A percentile compares a stretch with the other conserved stretches of the same genome.
Conservation (phyloP, 1,140 invertebrate species). For the Aphelenchoides avenae region DNA sequence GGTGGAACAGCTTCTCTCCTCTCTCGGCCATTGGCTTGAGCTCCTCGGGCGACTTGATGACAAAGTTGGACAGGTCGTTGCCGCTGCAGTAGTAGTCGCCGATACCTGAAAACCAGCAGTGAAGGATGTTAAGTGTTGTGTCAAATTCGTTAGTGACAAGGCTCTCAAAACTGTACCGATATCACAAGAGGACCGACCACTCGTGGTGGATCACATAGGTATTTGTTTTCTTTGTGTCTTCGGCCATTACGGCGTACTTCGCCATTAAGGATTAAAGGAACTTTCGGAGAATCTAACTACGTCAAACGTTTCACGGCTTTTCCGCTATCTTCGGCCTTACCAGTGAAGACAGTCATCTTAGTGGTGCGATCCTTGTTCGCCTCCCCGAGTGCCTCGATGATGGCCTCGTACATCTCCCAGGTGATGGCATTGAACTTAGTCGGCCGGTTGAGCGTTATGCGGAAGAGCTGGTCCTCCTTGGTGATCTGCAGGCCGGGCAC, state of each 20-base stretch:
- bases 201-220: no score
- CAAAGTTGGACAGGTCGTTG: slow-evolving; percentile 73
- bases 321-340: no score
- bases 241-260: no score
- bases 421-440: slow-evolving; percentile 44
- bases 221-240: no score
- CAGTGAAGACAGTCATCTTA: slow-evolving; percentile 40
- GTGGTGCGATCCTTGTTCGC: slow-evolving; percentile 27
- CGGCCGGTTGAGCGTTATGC: slow-evolving; percentile 37
- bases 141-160: slow-evolving; percentile 2
- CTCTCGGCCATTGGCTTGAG: slow-evolving; percentile 60
- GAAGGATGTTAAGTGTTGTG: not conserved
- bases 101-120: slow-evolving; percentile 9
- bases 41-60: slow-evolving; percentile 52
- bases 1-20: slow-evolving; percentile 59
- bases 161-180: no score
- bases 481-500: slow-evolving; percentile 2
- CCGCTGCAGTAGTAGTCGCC: slow-evolving; percentile 68
- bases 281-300: no score
- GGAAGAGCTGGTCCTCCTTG: slow-evolving; percentile 32
- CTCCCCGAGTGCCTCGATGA: slow-evolving; percentile 20
- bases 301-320: no score
- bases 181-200: no score
- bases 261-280: no score
- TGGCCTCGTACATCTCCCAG: slow-evolving; percentile 34